phyloP scores from a whole-genome alignment of 2,888 invertebrate species.

The Parascotia fuliginaria region DNA sequence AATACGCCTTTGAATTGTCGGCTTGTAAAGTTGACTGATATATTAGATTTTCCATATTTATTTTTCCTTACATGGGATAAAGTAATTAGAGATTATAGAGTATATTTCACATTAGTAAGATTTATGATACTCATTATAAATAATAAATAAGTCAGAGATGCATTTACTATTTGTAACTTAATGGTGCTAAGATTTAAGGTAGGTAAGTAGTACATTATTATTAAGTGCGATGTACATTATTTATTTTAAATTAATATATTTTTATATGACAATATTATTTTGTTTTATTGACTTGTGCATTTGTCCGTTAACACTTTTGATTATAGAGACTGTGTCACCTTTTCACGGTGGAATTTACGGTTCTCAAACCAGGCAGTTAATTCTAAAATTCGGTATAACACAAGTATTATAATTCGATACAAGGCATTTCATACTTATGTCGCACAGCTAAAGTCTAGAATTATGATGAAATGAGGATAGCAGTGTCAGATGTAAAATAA shows the following conservation, averaged over 20 bases:
- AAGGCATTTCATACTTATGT: too few species aligned
- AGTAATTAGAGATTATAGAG: conserved; percentile 10
- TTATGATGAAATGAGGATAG: too few species aligned
- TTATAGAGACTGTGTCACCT: too few species aligned
- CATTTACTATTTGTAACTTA: conserved; percentile 74
- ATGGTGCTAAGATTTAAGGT: conserved; percentile 64
- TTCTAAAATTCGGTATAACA: too few species aligned
- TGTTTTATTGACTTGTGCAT: background rate
- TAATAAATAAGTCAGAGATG: conserved; percentile 69
- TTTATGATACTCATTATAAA: conserved; percentile 73
- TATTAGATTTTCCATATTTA: conserved; percentile 21
- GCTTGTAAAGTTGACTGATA: conserved; percentile 42
- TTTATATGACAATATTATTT: background rate
- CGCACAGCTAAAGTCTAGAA: too few species aligned
- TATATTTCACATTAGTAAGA: conserved; percentile 36
- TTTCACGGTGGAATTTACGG: too few species aligned
- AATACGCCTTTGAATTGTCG: conserved; percentile 41
- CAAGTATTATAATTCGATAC: too few species aligned
- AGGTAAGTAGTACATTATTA: conserved; percentile 9
- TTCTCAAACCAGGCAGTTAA: too few species aligned
- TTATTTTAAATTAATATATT: conserved; percentile 36
- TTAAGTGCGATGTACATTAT: conserved; percentile 29
- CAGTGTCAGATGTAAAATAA: too few species aligned
- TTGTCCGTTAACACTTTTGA: too few species aligned
- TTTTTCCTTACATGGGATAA: conserved; percentile 14